Evolutionary conservation across 2,888 invertebrate species (phyloP), one percentile per base, ranked within the genome.

Genomic region (Drosophila algonquin): DNA sequence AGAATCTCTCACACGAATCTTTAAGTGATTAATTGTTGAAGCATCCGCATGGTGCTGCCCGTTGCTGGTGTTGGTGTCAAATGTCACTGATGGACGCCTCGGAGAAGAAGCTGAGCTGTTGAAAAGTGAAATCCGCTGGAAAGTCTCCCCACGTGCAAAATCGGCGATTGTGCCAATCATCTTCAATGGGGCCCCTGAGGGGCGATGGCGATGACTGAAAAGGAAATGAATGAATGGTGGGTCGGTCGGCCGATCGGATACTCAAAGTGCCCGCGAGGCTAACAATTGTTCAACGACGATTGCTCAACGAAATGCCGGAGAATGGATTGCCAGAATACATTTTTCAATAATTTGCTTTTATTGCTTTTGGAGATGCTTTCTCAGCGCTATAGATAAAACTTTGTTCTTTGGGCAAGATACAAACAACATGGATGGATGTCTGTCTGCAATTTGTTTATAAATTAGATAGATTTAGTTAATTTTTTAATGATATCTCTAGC

Each of bases 401-500:
- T 70, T 89, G 90, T 89, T 90, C 90, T 90, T 90, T 90, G 90
- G 90, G 90, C 91, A 90, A 90, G 91, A 90, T 81, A 88, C 90
- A 85, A 84, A 60, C 67, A 71, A 27, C 89, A 78, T 80, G 48
- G 64, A 61, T 40, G n/a, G 59, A 73, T 83, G 87, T 80, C 72
- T 89, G 88, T 80, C 82, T 82, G 83, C 89, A 74, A 76, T 78
- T 75, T 71, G 70, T 80, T 76, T 71, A 77, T 78, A 76, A 76
- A 75, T 89, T 72, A 89, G 63, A 72, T 82, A 77, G 62, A 73
- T 89, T 73, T 84, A 89, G 65, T 79, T 89, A 82, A 80, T 89
- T 80, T 50, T 77, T 67, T 89, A 83, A 80, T 40, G 40, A 65
- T 80, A 81, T 63, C 57, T 70, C 88, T 89, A 82, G 48, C 27